These are phyloP conservation scores for Cinara cedri DNA, from an alignment of 2,888 invertebrate species.

Conservation along the genomic window DNA sequence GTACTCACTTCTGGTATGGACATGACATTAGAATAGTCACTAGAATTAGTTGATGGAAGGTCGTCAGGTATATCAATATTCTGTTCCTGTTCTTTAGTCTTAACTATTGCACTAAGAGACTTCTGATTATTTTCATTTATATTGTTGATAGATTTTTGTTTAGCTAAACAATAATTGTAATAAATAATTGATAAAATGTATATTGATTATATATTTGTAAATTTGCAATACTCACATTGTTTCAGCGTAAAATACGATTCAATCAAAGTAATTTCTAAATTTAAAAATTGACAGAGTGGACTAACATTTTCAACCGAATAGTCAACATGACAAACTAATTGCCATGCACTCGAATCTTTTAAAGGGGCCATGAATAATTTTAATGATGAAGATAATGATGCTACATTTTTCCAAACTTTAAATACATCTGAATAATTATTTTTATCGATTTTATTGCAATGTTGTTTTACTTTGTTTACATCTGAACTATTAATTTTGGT, in stretches of 20 bases:
- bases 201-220: background rate
- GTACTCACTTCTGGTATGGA: background rate
- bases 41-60: background rate
- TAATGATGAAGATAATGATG: background rate
- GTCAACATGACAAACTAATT: background rate
- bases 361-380: slow-evolving; percentile 37
- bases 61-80: background rate
- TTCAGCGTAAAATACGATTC: background rate
- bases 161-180: slow-evolving; percentile 19
- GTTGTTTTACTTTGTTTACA: background rate
- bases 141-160: background rate
- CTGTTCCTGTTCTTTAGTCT: background rate
- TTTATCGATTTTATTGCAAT: background rate
- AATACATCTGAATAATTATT: background rate
- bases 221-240: slow-evolving; percentile 15
- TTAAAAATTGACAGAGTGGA: slow-evolving; percentile 29
- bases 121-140: background rate
- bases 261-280: slow-evolving; percentile 22
- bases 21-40: background rate
- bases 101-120: background rate
- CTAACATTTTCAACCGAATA: background rate
- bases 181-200: background rate
- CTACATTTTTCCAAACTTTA: background rate
- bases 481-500: background rate
- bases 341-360: background rate